Evolutionary conservation across 2,113 vertebrate species (phyloP).

Genomic region (Hiodon tergisus): DNA sequence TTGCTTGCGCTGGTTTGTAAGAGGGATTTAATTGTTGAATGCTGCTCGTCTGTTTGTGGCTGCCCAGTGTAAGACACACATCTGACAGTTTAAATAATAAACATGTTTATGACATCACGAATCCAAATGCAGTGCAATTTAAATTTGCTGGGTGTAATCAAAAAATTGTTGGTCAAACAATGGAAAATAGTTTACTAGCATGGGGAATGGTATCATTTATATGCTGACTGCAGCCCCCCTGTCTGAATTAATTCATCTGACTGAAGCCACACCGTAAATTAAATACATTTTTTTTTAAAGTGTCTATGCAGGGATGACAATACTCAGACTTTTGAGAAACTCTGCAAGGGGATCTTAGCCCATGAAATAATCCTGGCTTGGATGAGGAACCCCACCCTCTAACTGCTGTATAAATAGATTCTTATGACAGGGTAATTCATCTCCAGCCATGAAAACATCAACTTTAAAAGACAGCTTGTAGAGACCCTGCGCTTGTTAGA

Average conservation of each 20-base stretch:
- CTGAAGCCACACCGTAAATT: conserved; percentile 27
- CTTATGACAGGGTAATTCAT: conserved; percentile 80
- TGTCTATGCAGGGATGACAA: conserved; percentile 36
- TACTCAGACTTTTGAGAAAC: conserved; percentile 58
- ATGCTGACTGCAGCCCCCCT: neutral
- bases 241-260: conserved; percentile 15
- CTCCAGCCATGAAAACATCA: conserved; percentile 77
- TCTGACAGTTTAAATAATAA: neutral
- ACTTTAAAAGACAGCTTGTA: conserved; percentile 76
- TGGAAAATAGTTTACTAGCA: neutral
- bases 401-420: conserved; percentile 81
- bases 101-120: neutral
- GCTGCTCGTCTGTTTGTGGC: neutral
- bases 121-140: neutral
- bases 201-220: neutral
- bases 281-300: conserved; percentile 15
- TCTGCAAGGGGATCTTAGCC: conserved; percentile 60
- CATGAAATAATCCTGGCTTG: conserved; percentile 65
- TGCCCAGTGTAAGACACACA: neutral
- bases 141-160: neutral
- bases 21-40: neutral
- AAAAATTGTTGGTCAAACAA: neutral
- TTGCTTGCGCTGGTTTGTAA: neutral
- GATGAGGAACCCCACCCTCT: conserved; percentile 68
- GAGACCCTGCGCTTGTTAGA: conserved; percentile 78